Evolutionary conservation across 2,113 vertebrate species (phyloP).

Genomic region (Heterotis niloticus): DNA sequence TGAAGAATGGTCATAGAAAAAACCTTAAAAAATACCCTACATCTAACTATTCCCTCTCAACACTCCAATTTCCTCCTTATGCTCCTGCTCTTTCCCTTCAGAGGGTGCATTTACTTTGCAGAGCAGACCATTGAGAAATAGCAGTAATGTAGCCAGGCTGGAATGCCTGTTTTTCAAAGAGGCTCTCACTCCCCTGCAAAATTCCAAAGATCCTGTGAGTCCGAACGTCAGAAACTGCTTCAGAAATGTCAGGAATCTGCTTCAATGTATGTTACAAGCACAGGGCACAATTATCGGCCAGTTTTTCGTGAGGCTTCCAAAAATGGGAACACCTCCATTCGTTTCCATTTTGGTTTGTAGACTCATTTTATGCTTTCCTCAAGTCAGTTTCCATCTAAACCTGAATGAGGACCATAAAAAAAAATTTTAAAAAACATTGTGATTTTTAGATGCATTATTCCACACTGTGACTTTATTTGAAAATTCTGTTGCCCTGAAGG

Average conservation of each 20-base stretch:
- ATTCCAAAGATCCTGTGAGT: constrained; percentile 58
- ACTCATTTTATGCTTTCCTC: background rate
- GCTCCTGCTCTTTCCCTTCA: background rate
- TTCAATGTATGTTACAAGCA: constrained; percentile 66
- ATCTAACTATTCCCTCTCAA: background rate
- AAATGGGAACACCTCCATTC: constrained; percentile 42
- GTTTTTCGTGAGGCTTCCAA: constrained; percentile 54
- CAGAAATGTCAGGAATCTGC: constrained; percentile 62
- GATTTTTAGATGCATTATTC: too few relatives aligned
- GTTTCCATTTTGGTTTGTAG: constrained; percentile 2
- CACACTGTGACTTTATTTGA: too few relatives aligned
- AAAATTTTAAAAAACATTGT: too few relatives aligned
- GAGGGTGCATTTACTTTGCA: constrained; percentile 34
- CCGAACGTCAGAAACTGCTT: constrained; percentile 50
- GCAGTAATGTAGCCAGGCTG: constrained; percentile 55
- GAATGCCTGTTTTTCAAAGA: constrained; percentile 63
- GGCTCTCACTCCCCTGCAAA: constrained; percentile 61
- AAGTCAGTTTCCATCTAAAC: too few relatives aligned
- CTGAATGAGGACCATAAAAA: too few relatives aligned
- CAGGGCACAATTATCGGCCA: constrained; percentile 55
- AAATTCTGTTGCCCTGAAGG: background rate
- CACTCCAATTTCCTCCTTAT: background rate
- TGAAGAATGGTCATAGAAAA: too few relatives aligned
- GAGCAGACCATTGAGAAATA: constrained; percentile 64
- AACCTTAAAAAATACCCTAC: too few relatives aligned